Evolutionary conservation across 1,140 invertebrate genomes (phyloP).

Genomic region (Cryptotermes secundus): DNA sequence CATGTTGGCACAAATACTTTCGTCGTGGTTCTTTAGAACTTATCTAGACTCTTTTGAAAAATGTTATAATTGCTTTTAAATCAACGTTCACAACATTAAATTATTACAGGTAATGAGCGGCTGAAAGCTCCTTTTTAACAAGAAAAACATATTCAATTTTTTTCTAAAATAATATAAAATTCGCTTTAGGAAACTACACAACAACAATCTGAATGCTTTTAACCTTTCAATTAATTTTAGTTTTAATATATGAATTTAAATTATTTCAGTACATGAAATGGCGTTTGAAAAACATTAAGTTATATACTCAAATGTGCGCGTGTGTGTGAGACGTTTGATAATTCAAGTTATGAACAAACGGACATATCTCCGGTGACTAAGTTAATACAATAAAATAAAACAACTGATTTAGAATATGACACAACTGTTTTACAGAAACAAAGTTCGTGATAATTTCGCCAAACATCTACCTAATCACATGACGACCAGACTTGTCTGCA

Average conservation of each 20-base stretch:
- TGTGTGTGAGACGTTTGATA: no score
- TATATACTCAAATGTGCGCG: not conserved
- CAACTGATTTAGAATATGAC: not conserved
- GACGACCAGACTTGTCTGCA: not conserved
- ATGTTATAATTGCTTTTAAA: not conserved
- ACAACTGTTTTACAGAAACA: not conserved
- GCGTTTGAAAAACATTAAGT: not conserved
- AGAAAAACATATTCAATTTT: not conserved
- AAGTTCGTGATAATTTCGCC: not conserved
- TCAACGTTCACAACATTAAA: conserved; percentile 6
- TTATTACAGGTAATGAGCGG: not conserved
- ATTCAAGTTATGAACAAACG: not conserved
- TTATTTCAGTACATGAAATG: not conserved
- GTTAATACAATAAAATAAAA: not conserved
- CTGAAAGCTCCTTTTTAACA: not conserved
- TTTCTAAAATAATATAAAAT: conserved; percentile 7
- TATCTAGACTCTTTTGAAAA: not conserved
- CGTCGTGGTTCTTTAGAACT: not conserved
- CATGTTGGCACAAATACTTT: not conserved
- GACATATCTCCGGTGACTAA: not conserved
- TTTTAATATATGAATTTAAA: not conserved
- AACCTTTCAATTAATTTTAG: not conserved
- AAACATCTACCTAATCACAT: not conserved
- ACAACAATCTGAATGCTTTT: not conserved
- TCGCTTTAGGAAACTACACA: not conserved